phyloP scores from a whole-genome alignment of 2,113 vertebrate species.

The Caloenas nicobarica region DNA sequence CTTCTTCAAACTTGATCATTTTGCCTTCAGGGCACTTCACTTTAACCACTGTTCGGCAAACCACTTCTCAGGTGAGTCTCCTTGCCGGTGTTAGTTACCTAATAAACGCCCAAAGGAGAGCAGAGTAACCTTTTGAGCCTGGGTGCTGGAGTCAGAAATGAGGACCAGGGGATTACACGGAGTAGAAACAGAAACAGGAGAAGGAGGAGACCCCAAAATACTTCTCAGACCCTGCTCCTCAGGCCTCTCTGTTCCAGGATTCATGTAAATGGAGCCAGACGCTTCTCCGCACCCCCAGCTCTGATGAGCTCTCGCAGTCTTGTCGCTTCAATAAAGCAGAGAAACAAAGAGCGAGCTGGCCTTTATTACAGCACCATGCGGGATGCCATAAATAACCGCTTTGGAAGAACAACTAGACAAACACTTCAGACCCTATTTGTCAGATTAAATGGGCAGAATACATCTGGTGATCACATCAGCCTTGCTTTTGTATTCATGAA shows the following conservation, averaged over 20 bases:
- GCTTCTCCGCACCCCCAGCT: neutral
- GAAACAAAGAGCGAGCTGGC: neutral
- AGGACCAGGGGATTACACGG: neutral
- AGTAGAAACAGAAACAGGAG: neutral
- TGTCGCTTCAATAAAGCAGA: neutral
- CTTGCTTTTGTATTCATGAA: conserved; percentile 2
- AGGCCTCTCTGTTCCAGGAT: neutral
- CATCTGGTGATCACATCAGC: neutral
- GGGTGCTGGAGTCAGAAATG: neutral
- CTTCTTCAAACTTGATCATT: neutral
- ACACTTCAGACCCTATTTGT: conserved; percentile 20
- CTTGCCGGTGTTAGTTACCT: neutral
- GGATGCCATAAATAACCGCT: neutral
- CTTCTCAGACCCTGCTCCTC: neutral
- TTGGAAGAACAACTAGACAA: conserved; percentile 2
- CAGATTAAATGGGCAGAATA: neutral
- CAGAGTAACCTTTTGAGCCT: neutral
- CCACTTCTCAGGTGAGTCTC: neutral
- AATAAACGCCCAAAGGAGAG: neutral
- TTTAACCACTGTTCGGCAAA: neutral
- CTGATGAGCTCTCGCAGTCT: neutral
- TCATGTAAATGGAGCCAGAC: neutral
- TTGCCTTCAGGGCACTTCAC: neutral
- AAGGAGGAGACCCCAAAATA: neutral
- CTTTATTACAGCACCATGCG: neutral